A percentile compares a stretch with the other conserved stretches of the same genome.
phyloP scores from a whole-genome alignment of 2,113 vertebrate genomes.

The Lucifuga dentata region DNA sequence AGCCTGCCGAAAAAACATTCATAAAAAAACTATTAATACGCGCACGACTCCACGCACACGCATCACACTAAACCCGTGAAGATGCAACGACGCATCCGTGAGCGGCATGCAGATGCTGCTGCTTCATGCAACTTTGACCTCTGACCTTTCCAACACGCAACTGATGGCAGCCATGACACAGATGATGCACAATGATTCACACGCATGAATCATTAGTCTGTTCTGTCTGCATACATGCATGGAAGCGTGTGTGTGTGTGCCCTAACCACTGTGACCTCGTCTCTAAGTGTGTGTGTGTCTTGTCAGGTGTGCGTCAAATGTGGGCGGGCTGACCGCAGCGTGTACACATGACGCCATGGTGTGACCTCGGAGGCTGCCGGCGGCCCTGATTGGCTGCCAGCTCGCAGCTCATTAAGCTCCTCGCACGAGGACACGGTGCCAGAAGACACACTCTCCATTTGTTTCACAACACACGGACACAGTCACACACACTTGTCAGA shows the following conservation, averaged over 20 bases:
- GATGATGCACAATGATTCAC: no score
- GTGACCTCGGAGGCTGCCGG: conserved; percentile 59
- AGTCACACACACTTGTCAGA: conserved; percentile 66
- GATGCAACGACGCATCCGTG: no score
- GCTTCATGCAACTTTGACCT: no score
- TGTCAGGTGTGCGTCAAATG: conserved; percentile 64
- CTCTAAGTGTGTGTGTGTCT: conserved; percentile 55
- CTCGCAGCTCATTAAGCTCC: conserved; percentile 64
- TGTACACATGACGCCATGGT: conserved; percentile 58
- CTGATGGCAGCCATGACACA: no score
- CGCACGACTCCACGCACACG: no score
- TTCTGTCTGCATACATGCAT: conserved; percentile 26
- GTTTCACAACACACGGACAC: conserved; percentile 76
- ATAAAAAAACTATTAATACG: no score
- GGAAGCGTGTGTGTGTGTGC: conserved; percentile 31
- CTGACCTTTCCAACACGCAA: no score
- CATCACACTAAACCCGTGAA: no score
- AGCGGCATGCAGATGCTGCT: no score
- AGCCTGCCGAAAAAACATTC: background rate
- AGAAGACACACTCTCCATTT: conserved; percentile 74
- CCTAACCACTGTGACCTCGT: conserved; percentile 49
- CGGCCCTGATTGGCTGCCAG: conserved; percentile 70
- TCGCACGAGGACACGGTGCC: conserved; percentile 45
- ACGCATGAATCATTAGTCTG: conserved; percentile 34
- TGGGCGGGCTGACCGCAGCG: conserved; percentile 55